These are phyloP conservation scores for Cinclus cinclus DNA, from an alignment of 2,113 vertebrate genomes.

Conservation along the genomic window DNA sequence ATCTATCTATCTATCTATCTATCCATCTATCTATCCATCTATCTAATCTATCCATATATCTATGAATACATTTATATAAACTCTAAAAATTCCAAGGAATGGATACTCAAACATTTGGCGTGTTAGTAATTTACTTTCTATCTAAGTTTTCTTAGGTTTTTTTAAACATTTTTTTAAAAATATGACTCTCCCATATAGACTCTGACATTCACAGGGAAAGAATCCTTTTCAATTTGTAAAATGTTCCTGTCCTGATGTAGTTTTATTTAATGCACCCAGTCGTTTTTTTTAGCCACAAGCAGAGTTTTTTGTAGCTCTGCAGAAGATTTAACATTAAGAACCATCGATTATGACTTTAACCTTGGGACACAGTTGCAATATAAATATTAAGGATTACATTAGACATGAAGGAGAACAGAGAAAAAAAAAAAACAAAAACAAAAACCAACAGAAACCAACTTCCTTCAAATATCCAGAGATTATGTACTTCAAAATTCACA, in stretches of 20 bases:
- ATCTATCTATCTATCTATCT: neutral
- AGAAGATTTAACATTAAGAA: neutral
- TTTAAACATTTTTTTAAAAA: neutral
- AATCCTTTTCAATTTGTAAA: neutral
- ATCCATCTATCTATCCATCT: neutral
- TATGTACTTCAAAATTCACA: neutral
- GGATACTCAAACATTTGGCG: accelerated
- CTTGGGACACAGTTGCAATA: neutral
- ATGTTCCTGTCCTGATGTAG: neutral
- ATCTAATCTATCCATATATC: neutral
- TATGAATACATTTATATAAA: neutral
- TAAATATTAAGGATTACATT: neutral
- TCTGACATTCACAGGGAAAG: neutral
- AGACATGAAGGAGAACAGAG: neutral
- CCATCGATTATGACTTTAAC: neutral
- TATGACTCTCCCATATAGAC: neutral
- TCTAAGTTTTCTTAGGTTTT: neutral
- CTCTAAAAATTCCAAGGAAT: neutral
- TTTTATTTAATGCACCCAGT: neutral
- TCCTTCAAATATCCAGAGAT: neutral
- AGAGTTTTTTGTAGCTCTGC: neutral
- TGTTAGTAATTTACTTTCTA: neutral
- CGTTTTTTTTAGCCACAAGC: neutral
- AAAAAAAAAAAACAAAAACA: neutral
- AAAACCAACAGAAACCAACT: neutral